A percentile compares a stretch with the other conserved stretches of the same genome.
Conservation (phyloP, 2,888 invertebrate genomes). For the Blera fallax region DNA sequence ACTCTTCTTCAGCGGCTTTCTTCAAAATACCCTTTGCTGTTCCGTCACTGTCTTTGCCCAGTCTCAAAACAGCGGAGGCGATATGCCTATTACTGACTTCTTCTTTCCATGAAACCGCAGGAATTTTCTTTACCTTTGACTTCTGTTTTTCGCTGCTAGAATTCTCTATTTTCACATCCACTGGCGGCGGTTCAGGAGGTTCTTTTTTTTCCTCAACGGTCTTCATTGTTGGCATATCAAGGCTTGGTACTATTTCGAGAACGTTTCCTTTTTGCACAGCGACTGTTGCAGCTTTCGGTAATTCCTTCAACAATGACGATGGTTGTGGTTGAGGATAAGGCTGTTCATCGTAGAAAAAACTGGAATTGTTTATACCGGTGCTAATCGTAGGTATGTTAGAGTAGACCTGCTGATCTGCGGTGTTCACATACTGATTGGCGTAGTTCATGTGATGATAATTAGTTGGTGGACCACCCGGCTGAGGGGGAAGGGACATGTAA, state of each 20-base stretch:
- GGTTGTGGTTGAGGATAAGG: conserved; percentile 61
- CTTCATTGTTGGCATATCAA: conserved; percentile 38
- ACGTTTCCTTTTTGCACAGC: conserved; percentile 81
- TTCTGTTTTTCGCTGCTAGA: conserved; percentile 26
- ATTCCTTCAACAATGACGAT: conserved; percentile 76
- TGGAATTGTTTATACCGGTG: conserved; percentile 58
- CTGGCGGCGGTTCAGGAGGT: background rate
- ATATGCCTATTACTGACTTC: conserved; percentile 76
- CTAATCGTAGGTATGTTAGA: conserved; percentile 73
- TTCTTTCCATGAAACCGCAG: conserved; percentile 74
- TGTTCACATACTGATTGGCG: conserved; percentile 75
- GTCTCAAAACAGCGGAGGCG: conserved; percentile 74
- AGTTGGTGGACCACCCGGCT: conserved; percentile 71
- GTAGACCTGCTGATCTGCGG: conserved; percentile 70
- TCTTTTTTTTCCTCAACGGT: conserved; percentile 36
- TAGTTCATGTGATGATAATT: conserved; percentile 74
- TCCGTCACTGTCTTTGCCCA: conserved; percentile 75
- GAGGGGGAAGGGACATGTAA: conserved; percentile 76
- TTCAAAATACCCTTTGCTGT: conserved; percentile 74
- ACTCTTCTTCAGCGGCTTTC: conserved; percentile 71
- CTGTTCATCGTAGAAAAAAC: conserved; percentile 72
- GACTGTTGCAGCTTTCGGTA: conserved; percentile 77
- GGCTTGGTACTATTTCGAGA: conserved; percentile 79
- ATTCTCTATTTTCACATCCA: conserved; percentile 41
- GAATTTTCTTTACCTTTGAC: conserved; percentile 62